phyloP scores from a whole-genome alignment of 2,888 invertebrate genomes.

The Thymelicus acteon region DNA sequence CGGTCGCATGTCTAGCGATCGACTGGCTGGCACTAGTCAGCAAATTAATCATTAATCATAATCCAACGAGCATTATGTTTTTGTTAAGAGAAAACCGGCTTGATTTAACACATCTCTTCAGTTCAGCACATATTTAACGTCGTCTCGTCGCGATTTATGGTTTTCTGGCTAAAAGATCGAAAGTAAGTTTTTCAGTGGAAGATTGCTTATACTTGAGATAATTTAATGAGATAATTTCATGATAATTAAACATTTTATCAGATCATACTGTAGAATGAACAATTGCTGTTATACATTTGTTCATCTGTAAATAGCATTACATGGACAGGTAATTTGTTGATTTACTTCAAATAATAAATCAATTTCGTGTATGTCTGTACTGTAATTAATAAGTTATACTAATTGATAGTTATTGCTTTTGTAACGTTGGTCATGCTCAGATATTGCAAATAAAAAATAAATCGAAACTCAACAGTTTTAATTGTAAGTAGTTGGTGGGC shows the following conservation, averaged over 20 bases:
- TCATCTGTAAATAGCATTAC: not conserved
- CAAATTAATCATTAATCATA: conserved; percentile 24
- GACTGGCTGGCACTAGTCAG: not conserved
- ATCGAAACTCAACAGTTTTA: too few species aligned
- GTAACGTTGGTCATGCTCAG: too few species aligned
- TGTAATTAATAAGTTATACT: too few species aligned
- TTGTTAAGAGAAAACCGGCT: conserved; percentile 29
- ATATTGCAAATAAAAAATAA: too few species aligned
- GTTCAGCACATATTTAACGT: conserved; percentile 10
- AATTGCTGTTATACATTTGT: not conserved
- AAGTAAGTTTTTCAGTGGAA: not conserved
- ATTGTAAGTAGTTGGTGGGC: too few species aligned
- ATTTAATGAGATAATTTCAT: not conserved
- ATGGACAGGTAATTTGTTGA: not conserved
- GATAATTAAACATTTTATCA: not conserved
- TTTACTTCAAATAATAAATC: not conserved
- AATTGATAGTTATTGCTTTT: too few species aligned
- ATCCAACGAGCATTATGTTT: conserved; percentile 34
- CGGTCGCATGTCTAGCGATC: conserved; percentile 28
- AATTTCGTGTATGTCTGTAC: too few species aligned
- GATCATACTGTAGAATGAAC: not conserved
- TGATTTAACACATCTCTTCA: conserved; percentile 24
- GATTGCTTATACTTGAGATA: not conserved
- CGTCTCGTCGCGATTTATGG: not conserved
- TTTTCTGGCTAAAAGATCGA: conserved; percentile 1